These are phyloP conservation scores for Noctua janthina DNA, from an alignment of 2,888 invertebrate species.

Conservation along the genomic window DNA sequence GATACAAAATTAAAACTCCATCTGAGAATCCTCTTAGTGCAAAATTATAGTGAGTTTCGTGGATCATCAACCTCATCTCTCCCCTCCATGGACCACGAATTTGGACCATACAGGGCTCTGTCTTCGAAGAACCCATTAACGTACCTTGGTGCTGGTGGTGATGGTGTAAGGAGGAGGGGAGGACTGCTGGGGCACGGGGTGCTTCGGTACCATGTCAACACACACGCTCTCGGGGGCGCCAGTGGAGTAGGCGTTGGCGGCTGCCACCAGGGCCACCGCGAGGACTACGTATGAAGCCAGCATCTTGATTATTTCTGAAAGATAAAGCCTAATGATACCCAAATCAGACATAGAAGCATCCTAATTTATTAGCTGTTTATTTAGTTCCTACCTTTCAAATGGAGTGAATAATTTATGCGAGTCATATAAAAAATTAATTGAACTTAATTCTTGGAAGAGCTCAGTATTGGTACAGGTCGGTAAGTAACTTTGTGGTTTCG, in stretches of 20 bases:
- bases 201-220: conserved; percentile 92
- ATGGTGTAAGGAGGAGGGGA: conserved; percentile 91
- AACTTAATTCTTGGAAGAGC: conserved; percentile 14
- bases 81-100: background rate
- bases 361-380: too few species aligned
- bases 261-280: conserved; percentile 76
- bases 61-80: too few species aligned
- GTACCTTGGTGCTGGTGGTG: conserved; percentile 84
- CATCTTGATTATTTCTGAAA: conserved; percentile 72
- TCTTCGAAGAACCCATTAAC: background rate
- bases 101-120: too few species aligned
- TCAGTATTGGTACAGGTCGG: background rate
- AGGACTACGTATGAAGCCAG: conserved; percentile 75
- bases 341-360: background rate
- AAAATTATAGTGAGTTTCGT: too few species aligned
- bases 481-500: background rate
- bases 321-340: conserved; percentile 5
- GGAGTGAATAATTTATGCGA: background rate
- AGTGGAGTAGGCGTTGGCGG: conserved; percentile 88
- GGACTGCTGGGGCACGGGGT: conserved; percentile 91
- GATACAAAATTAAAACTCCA: background rate
- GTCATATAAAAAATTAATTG: background rate
- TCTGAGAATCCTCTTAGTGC: background rate
- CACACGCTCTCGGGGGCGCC: conserved; percentile 92
- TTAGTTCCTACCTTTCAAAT: background rate